Base-by-base conservation (phyloP, 2,888 invertebrate species). In the Idaea biselata region DNA sequence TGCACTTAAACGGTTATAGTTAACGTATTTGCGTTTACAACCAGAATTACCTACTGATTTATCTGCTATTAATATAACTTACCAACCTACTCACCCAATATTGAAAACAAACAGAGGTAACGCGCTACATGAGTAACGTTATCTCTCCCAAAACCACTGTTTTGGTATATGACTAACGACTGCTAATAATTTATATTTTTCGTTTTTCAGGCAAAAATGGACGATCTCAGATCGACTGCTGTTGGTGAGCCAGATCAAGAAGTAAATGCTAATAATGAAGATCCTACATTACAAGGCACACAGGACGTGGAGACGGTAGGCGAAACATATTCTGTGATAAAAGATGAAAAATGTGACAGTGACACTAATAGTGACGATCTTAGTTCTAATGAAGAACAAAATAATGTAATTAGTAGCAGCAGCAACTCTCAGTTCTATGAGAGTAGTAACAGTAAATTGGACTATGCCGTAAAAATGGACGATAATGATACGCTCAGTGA, bases 401-500 rank as follows among this genome's bases (percentile, higher is more conserved):
- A 74, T 76, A 81, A 84, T 81, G 72, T 83, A 74, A 84, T 83
- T 76, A 83, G 78, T 81, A 84, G 78, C 79, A 84, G 78, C 79
- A 83, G 77, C 73, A 86, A 80, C 80, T 91, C 91, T 90, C 90
- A 88, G 86, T 91, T 91, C 84, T 91, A 91, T 89, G 91, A 91
- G 89, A 88, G 84, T 69, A 90, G 88, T 89, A 88, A 91, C 81
- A 89, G 87, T 85, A 91, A 91, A 81, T 78, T 87, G 82, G 86
- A 90, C 82, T 91, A 84, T 79, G 91, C 91, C 68, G 78, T 90
- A 77, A 92, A 91, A 83, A 81, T 86, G 81, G 92, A 92, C 71
- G 91, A 92, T 74, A 91, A 89, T 82, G 93, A 93, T 79, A 91
- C 92, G 68, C 77, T 93, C 71, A 91, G 92, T 86, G 93, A 93